These are phyloP conservation scores for Lithophane ornitopus DNA, from an alignment of 2,888 invertebrate species.

Conservation along the genomic window DNA sequence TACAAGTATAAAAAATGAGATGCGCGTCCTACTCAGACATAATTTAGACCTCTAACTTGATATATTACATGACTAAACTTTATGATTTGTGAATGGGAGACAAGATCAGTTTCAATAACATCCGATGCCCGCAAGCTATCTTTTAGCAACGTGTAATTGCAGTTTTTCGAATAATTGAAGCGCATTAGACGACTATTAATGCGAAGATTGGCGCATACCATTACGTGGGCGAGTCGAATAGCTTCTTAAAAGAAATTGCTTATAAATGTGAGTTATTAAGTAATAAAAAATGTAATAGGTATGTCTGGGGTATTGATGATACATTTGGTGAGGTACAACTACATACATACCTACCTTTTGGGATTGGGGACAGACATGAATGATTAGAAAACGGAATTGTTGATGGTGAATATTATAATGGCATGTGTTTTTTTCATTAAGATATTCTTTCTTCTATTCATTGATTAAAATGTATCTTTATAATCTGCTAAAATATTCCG, in stretches of 20 bases:
- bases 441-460: slow-evolving; percentile 22
- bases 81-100: slow-evolving; percentile 53
- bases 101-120: slow-evolving; percentile 49
- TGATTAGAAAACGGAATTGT: slow-evolving; percentile 32
- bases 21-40: slow-evolving; percentile 35
- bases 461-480: slow-evolving; percentile 29
- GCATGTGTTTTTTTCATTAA: neutral
- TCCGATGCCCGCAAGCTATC: slow-evolving; percentile 42
- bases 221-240: slow-evolving; percentile 58
- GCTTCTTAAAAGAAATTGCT: slow-evolving; percentile 63
- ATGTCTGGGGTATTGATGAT: slow-evolving; percentile 48
- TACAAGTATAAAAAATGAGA: slow-evolving; percentile 38
- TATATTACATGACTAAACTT: slow-evolving; percentile 40
- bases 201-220: slow-evolving; percentile 58
- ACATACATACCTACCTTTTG: neutral
- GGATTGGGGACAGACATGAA: slow-evolving; percentile 15
- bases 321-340: slow-evolving; percentile 40
- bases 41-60: slow-evolving; percentile 42
- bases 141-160: slow-evolving; percentile 65
- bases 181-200: slow-evolving; percentile 60
- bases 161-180: slow-evolving; percentile 49
- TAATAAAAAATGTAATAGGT: slow-evolving; percentile 53
- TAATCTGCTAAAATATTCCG: slow-evolving; percentile 25
- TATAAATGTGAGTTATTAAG: slow-evolving; percentile 58
- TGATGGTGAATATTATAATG: slow-evolving; percentile 16